Conservation (phyloP, 1,140 invertebrate genomes). For the Kradibia gibbosae region DNA sequence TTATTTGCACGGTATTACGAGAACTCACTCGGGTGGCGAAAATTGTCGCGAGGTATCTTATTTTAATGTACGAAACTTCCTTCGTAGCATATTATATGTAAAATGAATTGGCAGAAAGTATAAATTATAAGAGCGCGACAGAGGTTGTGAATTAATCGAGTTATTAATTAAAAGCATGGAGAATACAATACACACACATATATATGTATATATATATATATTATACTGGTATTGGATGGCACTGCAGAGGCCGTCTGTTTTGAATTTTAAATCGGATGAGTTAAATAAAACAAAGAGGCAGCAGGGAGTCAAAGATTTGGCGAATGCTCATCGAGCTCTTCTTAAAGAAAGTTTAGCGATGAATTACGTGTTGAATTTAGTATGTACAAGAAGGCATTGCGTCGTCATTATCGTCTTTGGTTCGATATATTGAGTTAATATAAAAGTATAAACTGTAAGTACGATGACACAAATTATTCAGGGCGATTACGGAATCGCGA, state of each 20-base stretch:
- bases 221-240: constrained; percentile 7
- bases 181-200: no score
- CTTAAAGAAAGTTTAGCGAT: constrained; percentile 28
- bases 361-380: constrained; percentile 23
- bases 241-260: not conserved
- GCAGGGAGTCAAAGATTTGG: constrained; percentile 3
- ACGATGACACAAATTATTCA: not conserved
- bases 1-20: not conserved
- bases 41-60: constrained; percentile 20
- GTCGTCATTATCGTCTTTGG: constrained; percentile 31
- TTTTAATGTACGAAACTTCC: constrained; percentile 15
- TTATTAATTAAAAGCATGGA: constrained; percentile 30
- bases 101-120: constrained; percentile 36
- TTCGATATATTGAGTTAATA: constrained; percentile 25
- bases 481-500: not conserved
- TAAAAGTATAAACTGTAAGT: constrained; percentile 17
- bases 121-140: constrained; percentile 42
- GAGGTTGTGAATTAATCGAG: constrained; percentile 36
- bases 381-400: constrained; percentile 36
- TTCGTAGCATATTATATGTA: constrained; percentile 28
- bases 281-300: not conserved
- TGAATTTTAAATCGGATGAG: constrained; percentile 24
- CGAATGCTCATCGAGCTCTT: constrained; percentile 9
- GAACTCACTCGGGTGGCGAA: constrained; percentile 8
- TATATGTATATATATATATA: constrained; percentile 25